Percentiles rank a stretch among this genome's conserved stretches.
Evolutionary conservation across 2,888 invertebrate species (phyloP).

Genomic region (Agonopterix heracliana): DNA sequence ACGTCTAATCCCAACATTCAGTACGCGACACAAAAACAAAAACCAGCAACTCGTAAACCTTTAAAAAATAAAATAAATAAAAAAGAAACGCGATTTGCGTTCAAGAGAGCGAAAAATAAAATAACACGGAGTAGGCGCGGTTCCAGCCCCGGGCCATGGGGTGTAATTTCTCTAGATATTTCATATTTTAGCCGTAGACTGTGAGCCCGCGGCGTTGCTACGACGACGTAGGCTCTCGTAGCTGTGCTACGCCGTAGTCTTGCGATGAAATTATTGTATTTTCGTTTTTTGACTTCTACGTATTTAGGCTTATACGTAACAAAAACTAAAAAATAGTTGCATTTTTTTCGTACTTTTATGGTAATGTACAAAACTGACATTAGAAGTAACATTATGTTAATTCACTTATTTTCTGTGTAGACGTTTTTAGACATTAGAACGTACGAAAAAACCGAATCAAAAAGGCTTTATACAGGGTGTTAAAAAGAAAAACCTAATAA

Average conservation of each 20-base stretch:
- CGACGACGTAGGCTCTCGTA: slow-evolving; percentile 49
- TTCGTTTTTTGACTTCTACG: too few relatives aligned
- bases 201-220: slow-evolving; percentile 44
- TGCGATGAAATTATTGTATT: slow-evolving; percentile 9
- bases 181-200: slow-evolving; percentile 61
- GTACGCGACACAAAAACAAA: slow-evolving; percentile 23
- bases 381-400: too few relatives aligned
- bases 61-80: slow-evolving; percentile 32
- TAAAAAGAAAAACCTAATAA: too few relatives aligned
- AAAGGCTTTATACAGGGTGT: too few relatives aligned
- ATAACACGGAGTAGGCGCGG: slow-evolving; percentile 68
- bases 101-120: slow-evolving; percentile 72
- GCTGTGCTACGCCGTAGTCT: slow-evolving; percentile 44
- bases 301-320: too few relatives aligned
- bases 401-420: too few relatives aligned
- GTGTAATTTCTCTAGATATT: slow-evolving; percentile 70
- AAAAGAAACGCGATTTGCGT: slow-evolving; percentile 46
- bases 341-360: too few relatives aligned
- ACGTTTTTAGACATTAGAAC: too few relatives aligned
- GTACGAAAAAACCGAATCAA: too few relatives aligned
- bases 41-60: slow-evolving; percentile 46
- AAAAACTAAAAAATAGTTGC: too few relatives aligned
- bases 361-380: too few relatives aligned
- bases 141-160: slow-evolving; percentile 47
- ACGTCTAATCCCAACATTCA: too few relatives aligned